Evolutionary conservation across 2,113 vertebrate genomes (phyloP).

Genomic region (Eira barbara): DNA sequence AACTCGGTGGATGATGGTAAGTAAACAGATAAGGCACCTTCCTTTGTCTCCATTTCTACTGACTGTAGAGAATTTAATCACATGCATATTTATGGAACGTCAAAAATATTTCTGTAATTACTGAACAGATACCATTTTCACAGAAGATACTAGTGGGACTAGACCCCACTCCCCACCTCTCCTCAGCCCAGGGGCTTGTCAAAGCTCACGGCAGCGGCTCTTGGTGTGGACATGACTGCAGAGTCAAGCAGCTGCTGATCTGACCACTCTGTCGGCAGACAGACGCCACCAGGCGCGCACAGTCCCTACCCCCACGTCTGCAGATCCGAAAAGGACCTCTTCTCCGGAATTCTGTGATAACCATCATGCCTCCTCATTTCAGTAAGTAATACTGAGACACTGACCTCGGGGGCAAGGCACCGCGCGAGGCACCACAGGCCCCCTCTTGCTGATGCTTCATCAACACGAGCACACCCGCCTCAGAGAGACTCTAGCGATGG

Average conservation of each 20-base stretch:
- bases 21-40: background rate
- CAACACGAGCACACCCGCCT: background rate
- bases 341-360: background rate
- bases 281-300: no score
- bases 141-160: background rate
- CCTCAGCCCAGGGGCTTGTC: background rate
- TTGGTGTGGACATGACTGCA: fast-evolving
- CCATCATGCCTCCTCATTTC: background rate
- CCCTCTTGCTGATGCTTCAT: background rate
- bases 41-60: background rate
- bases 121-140: background rate
- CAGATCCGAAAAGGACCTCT: background rate
- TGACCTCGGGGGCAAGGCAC: background rate
- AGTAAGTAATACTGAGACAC: background rate
- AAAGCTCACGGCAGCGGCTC: background rate
- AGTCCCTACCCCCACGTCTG: no score
- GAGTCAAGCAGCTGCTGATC: background rate
- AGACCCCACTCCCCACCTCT: background rate
- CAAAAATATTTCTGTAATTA: background rate
- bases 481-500: background rate
- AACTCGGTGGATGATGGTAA: background rate
- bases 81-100: background rate
- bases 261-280: background rate
- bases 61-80: background rate
- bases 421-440: background rate